Percentiles rank a stretch among this genome's conserved stretches.
Conservation (phyloP, 1,140 invertebrate genomes). For the Planococcus citri region DNA sequence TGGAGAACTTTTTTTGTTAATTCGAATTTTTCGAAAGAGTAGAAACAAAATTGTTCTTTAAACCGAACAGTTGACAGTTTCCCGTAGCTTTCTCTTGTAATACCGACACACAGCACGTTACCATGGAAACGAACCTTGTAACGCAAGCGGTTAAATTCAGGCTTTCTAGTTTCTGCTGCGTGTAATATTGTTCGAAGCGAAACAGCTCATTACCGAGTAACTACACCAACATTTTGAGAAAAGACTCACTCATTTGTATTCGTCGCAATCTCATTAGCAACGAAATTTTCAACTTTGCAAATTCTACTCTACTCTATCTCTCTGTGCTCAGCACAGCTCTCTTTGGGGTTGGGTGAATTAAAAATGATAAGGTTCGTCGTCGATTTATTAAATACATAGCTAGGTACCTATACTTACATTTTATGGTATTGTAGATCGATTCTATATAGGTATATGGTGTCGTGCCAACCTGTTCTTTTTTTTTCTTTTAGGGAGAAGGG, state of each 20-base stretch:
- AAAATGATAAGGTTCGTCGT: no score
- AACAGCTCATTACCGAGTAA: slow-evolving; percentile 6
- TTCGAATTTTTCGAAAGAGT: slow-evolving; percentile 1
- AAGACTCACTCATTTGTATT: neutral
- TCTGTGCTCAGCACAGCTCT: no score
- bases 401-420: no score
- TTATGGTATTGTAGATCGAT: no score
- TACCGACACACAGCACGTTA: neutral
- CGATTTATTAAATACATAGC: no score
- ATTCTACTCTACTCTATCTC: neutral
- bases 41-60: neutral
- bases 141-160: slow-evolving; percentile 1
- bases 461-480: no score
- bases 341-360: no score
- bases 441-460: no score
- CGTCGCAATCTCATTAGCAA: neutral
- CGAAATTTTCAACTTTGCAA: neutral
- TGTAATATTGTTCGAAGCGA: slow-evolving; percentile 7
- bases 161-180: slow-evolving; percentile 6
- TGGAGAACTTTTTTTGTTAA: slow-evolving; percentile 1
- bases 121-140: neutral
- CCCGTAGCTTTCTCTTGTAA: neutral
- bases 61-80: slow-evolving; percentile 1
- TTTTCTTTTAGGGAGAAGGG: no score
- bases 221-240: neutral